Evolutionary conservation across 2,888 invertebrate species (phyloP), one percentile per base, ranked within the genome.

Genomic region (Drosophila anomalata): DNA sequence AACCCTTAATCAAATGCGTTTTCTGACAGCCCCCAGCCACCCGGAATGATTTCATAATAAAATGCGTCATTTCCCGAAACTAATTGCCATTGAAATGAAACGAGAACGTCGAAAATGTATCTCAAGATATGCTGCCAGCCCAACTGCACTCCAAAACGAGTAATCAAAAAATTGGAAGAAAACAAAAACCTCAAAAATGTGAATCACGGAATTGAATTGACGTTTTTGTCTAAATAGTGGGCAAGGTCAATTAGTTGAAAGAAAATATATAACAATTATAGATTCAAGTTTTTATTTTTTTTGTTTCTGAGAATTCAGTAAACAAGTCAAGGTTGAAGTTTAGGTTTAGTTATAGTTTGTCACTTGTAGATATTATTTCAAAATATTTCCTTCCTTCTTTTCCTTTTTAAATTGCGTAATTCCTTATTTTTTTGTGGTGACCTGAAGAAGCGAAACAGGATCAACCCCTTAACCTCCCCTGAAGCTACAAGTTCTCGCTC

Each of bases 191-290:
- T 9, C 61, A 20, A 31, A 48, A 56, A 72, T 71, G 63, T 87
- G 77, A 76, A 74, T 79, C 86, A 80, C 73, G 72, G 71, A 73
- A 76, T 78, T 65, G 48, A 78, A 63, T 55, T 65, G 75, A 75
- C 62, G 48, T 67, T 74, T 62, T 70, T 75, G 75, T 73, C 78
- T 47, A 79, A 87, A 81, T 87, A 87, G 82, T 84, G 79, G 73
- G 73, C 84, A 84, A 84, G 84, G 84, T 84, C 87, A 87, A 87
- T 84, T 79, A 79, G 85, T 79, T 70, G 75, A 85, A 84, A 76
- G 76, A 79, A 79, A 79, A 83, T 66, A 84, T 73, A 78, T 62
- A 77, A 66, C 76, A 78, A 75, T 69, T 78, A 68, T 69, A 69
- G 54, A 67, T 73, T 58, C 59, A 46, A 65, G 71, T 76, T 71